Evolutionary conservation across 1,140 invertebrate genomes (phyloP), one percentile per base, ranked within the genome.

Genomic region (Brachystomella parvula): DNA sequence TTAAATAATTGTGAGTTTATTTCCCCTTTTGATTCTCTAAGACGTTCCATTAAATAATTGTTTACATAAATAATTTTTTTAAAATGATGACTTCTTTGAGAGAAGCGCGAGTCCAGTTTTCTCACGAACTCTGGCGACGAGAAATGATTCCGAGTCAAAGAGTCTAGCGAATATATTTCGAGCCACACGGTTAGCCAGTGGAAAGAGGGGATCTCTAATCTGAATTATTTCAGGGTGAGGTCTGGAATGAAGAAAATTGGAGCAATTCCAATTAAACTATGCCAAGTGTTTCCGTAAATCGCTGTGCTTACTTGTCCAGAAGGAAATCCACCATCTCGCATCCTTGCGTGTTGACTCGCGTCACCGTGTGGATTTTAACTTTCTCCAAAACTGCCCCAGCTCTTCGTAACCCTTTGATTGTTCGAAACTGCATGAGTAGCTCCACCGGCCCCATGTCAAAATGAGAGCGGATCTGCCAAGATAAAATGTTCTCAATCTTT

Each of bases 401-500:
- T 56, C 73, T 56, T 24, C 66, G 47, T 2, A 70, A 26, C 15
- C 73, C 70, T 21, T 64, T 49, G 39, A 60, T 58, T 30, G 73
- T 74, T 0, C 71, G 39, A 63, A 74, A 74, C 29, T 72, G 68
- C 73, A 74, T 72, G 6, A 31, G 53, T 2, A 74, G 26, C 15
- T 71, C 64, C 6, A 74, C 35, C 0, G 68, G 68, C 3, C 73
- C 73, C 47, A 72, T 60, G 61, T 65, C 62, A 57, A 67, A 66
- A 49, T 74, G 73, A 3, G 73, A 74, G 29, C 72, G 72, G 44
- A 74, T 68, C 72, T 72, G n/a, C n/a, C n/a, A n/a, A n/a, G n/a
- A n/a, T n/a, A n/a, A n/a, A n/a, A n/a, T n/a, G n/a, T n/a, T n/a
- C n/a, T n/a, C n/a, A n/a, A n/a, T n/a, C n/a, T n/a, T n/a, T n/a